These are phyloP conservation scores for Chelonus formosanus DNA, from an alignment of 2,888 invertebrate genomes.

Conservation along the genomic window DNA sequence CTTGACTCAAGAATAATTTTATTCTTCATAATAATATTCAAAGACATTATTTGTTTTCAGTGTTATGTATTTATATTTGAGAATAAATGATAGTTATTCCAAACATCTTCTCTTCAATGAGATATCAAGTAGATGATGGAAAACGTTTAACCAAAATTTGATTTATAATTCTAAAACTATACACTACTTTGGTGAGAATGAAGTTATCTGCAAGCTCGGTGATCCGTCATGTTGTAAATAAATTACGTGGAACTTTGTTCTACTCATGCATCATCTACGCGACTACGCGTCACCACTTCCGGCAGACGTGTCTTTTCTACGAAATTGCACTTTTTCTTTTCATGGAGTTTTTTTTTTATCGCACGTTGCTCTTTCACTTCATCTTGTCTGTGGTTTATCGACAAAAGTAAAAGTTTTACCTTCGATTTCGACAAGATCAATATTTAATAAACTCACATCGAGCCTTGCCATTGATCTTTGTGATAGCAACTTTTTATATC, in stretches of 20 bases:
- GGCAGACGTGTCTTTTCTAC: conserved; percentile 4
- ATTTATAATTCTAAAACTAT: neutral
- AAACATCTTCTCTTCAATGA: too few species aligned
- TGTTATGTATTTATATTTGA: too few species aligned
- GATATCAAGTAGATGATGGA: too few species aligned
- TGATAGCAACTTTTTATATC: conserved; percentile 21
- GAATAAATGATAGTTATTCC: too few species aligned
- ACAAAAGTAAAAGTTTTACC: conserved; percentile 37
- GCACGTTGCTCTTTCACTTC: conserved; percentile 40
- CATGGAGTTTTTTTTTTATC: conserved; percentile 31
- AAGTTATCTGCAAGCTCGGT: conserved; percentile 2
- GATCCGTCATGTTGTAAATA: conserved; percentile 16
- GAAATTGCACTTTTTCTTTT: conserved; percentile 21
- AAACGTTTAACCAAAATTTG: too few species aligned
- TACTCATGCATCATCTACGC: conserved; percentile 28
- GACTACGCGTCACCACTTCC: conserved; percentile 19
- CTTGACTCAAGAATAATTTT: too few species aligned
- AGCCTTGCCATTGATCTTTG: conserved; percentile 16
- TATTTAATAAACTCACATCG: conserved; percentile 37
- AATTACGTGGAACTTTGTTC: conserved; percentile 11
- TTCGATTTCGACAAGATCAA: conserved; percentile 42
- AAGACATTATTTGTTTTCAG: too few species aligned
- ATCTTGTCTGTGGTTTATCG: conserved; percentile 36
- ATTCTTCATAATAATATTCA: too few species aligned
- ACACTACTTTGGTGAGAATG: neutral